Evolutionary conservation across 2,888 invertebrate genomes (phyloP).

Genomic region (Idaea straminata): DNA sequence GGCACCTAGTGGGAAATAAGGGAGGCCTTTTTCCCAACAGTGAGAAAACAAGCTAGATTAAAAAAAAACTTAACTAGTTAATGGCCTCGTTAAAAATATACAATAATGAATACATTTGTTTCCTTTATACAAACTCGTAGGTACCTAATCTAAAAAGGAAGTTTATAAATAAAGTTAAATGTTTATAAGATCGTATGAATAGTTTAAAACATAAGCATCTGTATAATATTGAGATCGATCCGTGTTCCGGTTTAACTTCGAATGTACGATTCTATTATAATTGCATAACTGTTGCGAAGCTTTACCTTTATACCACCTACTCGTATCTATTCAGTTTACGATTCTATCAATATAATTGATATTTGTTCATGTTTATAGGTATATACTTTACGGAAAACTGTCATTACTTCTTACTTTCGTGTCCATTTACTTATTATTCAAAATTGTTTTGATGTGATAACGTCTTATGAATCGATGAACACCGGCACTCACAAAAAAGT

Average conservation of each 20-base stretch:
- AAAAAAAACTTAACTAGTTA: no score
- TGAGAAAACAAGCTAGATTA: no score
- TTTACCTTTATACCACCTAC: not conserved
- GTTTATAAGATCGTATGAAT: not conserved
- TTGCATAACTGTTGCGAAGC: not conserved
- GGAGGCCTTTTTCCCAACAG: no score
- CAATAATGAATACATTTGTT: no score
- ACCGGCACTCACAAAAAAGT: no score
- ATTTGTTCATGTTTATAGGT: not conserved
- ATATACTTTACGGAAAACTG: no score
- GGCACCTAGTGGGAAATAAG: no score
- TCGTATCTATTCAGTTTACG: not conserved
- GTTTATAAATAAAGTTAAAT: no score
- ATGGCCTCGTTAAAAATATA: no score
- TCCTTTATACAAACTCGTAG: no score
- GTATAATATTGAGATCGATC: not conserved
- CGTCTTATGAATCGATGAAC: no score
- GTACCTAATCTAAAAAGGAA: no score
- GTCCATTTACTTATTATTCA: not conserved
- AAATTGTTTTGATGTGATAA: not conserved
- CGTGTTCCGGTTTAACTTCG: not conserved
- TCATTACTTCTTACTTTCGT: not conserved
- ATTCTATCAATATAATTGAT: not conserved
- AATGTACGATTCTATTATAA: not conserved
- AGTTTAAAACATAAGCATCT: not conserved